Percentiles rank a stretch among this genome's conserved stretches.
These are phyloP conservation scores for Pterophyllum scalare DNA, from an alignment of 2,113 vertebrate species.

Conservation along the genomic window DNA sequence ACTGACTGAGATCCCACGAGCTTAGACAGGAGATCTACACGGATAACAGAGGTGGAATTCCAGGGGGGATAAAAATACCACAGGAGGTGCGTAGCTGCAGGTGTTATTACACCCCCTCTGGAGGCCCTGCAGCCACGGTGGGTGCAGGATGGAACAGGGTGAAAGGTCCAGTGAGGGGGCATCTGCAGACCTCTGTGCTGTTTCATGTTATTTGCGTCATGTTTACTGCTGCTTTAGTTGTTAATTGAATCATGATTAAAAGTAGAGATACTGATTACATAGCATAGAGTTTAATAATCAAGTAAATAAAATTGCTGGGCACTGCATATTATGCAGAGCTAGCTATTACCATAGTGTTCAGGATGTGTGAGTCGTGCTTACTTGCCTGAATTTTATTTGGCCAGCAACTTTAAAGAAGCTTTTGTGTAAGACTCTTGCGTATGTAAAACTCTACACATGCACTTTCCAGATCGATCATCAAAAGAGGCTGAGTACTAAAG, in stretches of 20 bases:
- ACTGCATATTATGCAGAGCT: background rate
- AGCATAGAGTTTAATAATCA: background rate
- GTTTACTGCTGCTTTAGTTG: background rate
- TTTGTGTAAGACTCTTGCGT: slow-evolving; percentile 41
- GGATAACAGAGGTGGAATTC: slow-evolving; percentile 71
- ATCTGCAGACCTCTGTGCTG: background rate
- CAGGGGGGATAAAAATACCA: slow-evolving; percentile 77
- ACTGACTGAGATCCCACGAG: slow-evolving; percentile 28
- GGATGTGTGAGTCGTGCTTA: background rate
- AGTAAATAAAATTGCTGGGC: background rate
- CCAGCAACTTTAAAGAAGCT: slow-evolving; percentile 54
- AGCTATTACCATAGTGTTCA: background rate
- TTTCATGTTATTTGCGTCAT: slow-evolving; percentile 2
- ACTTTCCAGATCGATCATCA: slow-evolving; percentile 45
- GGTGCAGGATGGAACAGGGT: slow-evolving; percentile 4
- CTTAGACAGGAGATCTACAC: slow-evolving; percentile 17
- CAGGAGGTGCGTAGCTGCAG: slow-evolving; percentile 66
- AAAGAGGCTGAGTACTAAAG: slow-evolving; percentile 42
- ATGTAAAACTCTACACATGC: slow-evolving; percentile 22
- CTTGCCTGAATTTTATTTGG: slow-evolving; percentile 6
- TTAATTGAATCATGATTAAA: background rate
- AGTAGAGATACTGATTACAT: background rate
- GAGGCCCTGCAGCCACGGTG: slow-evolving; percentile 46
- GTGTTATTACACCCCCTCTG: slow-evolving; percentile 74
- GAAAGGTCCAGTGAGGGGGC: slow-evolving; percentile 5